These are phyloP conservation scores for Macaria notata DNA, from an alignment of 2,888 invertebrate species.

Conservation along the genomic window DNA sequence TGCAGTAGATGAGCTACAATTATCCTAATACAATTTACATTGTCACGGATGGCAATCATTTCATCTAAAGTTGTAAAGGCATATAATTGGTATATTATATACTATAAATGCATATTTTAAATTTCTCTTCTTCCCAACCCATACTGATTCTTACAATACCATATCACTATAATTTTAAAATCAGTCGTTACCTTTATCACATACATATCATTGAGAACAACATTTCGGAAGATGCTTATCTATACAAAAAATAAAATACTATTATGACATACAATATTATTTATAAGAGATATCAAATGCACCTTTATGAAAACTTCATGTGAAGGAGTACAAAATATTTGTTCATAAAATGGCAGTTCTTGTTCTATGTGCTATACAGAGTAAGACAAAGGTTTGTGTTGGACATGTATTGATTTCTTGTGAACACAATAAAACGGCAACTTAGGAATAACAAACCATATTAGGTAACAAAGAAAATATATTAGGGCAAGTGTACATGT, in stretches of 20 bases:
- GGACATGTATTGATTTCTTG: too few species aligned
- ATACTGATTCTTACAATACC: constrained; percentile 46
- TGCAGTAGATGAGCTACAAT: constrained; percentile 17
- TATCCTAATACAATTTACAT: constrained; percentile 15
- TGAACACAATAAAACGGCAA: too few species aligned
- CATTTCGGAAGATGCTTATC: constrained; percentile 16
- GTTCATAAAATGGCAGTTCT: constrained; percentile 22
- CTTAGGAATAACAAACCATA: too few species aligned
- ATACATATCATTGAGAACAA: constrained; percentile 41
- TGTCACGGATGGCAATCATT: constrained; percentile 56
- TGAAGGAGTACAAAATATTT: constrained; percentile 11
- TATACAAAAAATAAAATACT: constrained; percentile 20
- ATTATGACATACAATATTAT: constrained; percentile 18
- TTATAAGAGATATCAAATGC: constrained; percentile 8
- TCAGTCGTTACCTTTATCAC: constrained; percentile 71
- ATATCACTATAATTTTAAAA: constrained; percentile 49
- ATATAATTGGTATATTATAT: constrained; percentile 25
- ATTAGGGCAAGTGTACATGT: too few species aligned
- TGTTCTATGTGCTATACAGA: constrained; percentile 16
- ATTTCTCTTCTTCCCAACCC: constrained; percentile 3
- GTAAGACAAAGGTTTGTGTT: not conserved
- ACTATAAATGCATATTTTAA: constrained; percentile 31
- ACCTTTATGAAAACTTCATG: constrained; percentile 8
- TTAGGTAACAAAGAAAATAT: too few species aligned
- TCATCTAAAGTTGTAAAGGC: constrained; percentile 22